A percentile compares a stretch with the other conserved stretches of the same genome.
These are phyloP conservation scores for Coenonympha glycerion DNA, from an alignment of 2,888 invertebrate species.

Conservation along the genomic window DNA sequence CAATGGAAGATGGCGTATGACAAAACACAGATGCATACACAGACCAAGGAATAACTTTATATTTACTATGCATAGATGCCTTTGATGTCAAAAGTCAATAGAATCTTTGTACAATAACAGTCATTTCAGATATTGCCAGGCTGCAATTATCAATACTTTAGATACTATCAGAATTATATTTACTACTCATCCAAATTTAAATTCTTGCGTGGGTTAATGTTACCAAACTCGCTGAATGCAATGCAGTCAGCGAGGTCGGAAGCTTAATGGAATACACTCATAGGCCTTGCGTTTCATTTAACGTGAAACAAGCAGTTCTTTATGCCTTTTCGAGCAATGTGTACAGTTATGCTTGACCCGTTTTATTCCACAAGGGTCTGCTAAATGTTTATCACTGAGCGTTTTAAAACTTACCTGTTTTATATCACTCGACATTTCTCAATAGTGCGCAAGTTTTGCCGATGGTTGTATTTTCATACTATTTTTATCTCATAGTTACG, in stretches of 20 bases:
- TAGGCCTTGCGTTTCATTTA: slow-evolving; percentile 19
- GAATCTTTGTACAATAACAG: too few species aligned
- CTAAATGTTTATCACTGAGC: slow-evolving; percentile 2
- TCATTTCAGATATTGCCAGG: too few species aligned
- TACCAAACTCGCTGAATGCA: background rate
- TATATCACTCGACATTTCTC: slow-evolving; percentile 8
- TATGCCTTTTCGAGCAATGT: slow-evolving; percentile 18
- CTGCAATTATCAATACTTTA: too few species aligned
- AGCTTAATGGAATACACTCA: slow-evolving; percentile 15
- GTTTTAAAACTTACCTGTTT: slow-evolving; percentile 7
- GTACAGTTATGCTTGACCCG: slow-evolving; percentile 20
- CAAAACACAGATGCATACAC: too few species aligned
- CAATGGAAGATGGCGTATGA: too few species aligned
- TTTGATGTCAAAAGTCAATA: too few species aligned
- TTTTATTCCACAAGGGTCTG: slow-evolving; percentile 8
- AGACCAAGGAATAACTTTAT: too few species aligned
- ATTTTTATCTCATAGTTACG: too few species aligned
- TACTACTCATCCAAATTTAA: background rate
- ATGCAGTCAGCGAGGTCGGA: slow-evolving; percentile 19
- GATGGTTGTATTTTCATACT: too few species aligned
- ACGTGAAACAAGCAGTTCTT: slow-evolving; percentile 22
- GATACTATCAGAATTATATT: too few species aligned
- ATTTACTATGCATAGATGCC: too few species aligned
- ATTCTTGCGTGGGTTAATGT: background rate
- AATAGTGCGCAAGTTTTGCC: too few species aligned